phyloP scores from a whole-genome alignment of 2,797 vertebrate genomes.

The Sebastes miniatus region DNA sequence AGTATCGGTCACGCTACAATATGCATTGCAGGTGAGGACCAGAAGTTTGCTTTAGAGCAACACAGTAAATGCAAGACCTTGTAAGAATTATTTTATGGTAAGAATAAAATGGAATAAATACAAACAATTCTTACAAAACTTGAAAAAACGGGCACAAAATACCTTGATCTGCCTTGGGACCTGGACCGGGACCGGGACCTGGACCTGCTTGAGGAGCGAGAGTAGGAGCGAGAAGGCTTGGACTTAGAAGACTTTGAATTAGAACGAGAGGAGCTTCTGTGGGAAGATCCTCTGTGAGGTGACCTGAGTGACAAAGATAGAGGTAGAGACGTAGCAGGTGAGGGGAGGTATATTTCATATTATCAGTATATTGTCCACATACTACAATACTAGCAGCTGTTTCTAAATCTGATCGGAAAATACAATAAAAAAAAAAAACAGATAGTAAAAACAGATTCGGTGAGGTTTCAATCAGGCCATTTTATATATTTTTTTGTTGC shows the following conservation, averaged over 20 bases:
- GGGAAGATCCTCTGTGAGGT: constrained; percentile 88
- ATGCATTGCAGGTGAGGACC: neutral
- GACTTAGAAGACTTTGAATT: constrained; percentile 88
- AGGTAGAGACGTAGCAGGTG: neutral
- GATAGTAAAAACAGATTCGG: no score
- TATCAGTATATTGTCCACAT: neutral
- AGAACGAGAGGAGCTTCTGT: constrained; percentile 88
- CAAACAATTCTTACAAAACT: neutral
- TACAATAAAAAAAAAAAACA: no score
- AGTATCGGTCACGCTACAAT: neutral
- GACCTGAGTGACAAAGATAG: constrained; percentile 82
- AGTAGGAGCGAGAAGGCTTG: constrained; percentile 87
- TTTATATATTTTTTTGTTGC: neutral
- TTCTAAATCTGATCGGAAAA: neutral
- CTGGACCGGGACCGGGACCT: constrained; percentile 90
- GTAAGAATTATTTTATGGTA: neutral
- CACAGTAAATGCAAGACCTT: neutral
- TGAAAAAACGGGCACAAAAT: constrained; percentile 55
- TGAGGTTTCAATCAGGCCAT: neutral
- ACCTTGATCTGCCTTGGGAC: constrained; percentile 83
- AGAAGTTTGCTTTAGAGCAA: neutral
- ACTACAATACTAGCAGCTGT: neutral
- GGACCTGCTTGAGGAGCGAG: constrained; percentile 87
- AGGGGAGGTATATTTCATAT: neutral
- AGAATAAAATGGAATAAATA: neutral